A percentile compares a stretch with the other conserved stretches of the same genome.
These are phyloP conservation scores for Sterrhoptilus dennistouni DNA, from an alignment of 2,113 vertebrate species.

Conservation along the genomic window DNA sequence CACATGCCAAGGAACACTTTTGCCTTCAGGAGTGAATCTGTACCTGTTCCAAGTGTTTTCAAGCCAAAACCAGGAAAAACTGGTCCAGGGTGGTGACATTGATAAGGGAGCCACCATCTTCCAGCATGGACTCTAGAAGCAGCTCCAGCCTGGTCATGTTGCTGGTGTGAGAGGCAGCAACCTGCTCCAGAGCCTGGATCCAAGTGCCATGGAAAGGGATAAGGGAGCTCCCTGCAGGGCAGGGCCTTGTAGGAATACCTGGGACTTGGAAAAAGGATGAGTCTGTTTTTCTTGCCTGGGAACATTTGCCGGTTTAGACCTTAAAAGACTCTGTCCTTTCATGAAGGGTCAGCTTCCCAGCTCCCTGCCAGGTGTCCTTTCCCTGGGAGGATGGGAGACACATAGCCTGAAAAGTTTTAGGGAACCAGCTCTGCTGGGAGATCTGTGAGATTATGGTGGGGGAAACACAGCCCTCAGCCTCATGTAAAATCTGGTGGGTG, in stretches of 20 bases:
- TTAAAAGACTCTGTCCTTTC: neutral
- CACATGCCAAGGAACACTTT: neutral
- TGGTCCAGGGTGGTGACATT: neutral
- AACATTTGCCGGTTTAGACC: neutral
- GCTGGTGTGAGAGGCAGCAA: neutral
- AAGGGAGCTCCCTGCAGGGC: neutral
- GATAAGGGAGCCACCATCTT: neutral
- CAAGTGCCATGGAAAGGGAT: neutral
- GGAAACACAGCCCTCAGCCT: neutral
- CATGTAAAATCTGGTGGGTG: rapidly evolving
- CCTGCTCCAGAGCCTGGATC: neutral
- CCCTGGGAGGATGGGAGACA: neutral
- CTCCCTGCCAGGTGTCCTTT: neutral
- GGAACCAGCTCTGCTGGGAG: neutral
- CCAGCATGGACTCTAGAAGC: neutral
- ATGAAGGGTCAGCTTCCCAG: neutral
- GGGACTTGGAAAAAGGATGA: neutral
- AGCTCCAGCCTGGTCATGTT: neutral
- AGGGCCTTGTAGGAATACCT: neutral
- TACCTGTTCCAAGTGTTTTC: neutral
- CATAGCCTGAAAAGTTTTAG: neutral
- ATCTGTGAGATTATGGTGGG: neutral
- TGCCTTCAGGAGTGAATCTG: neutral
- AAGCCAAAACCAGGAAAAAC: neutral
- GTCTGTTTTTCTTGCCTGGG: neutral